These are phyloP conservation scores for Barnardius zonarius DNA, from an alignment of 2,113 vertebrate genomes.

Conservation along the genomic window DNA sequence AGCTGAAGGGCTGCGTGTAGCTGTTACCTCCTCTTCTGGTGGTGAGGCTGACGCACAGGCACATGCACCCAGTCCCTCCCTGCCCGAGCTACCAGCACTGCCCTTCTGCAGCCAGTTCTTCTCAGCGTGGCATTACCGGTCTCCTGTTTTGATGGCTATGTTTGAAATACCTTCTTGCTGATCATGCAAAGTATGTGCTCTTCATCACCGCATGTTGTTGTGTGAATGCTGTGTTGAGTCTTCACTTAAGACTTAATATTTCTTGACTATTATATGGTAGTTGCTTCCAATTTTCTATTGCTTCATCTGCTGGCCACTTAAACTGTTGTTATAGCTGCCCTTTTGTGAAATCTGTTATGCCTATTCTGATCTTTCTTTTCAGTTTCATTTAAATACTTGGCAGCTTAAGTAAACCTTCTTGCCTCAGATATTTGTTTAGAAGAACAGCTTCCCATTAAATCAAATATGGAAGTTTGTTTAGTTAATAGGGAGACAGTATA, in stretches of 20 bases:
- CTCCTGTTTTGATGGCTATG: background rate
- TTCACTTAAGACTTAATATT: background rate
- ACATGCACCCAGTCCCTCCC: fast-evolving
- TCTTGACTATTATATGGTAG: conserved; percentile 18
- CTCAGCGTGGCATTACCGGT: background rate
- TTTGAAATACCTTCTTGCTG: background rate
- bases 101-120: background rate
- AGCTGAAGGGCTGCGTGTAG: background rate
- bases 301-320: conserved; percentile 26
- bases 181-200: background rate
- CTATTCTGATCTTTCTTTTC: conserved; percentile 11
- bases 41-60: background rate
- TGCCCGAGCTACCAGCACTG: fast-evolving
- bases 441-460: conserved; percentile 18
- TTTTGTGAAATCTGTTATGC: conserved; percentile 3
- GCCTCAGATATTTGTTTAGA: conserved; percentile 6
- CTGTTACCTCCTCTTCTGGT: background rate
- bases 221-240: background rate
- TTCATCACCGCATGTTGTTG: background rate
- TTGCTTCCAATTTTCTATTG: conserved; percentile 36
- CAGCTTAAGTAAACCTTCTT: background rate
- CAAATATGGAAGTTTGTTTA: background rate
- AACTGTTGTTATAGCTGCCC: conserved; percentile 26
- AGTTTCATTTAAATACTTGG: background rate
- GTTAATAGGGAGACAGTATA: background rate